Percentiles rank a stretch among this genome's conserved stretches.
Evolutionary conservation across 2,113 vertebrate genomes (phyloP).

Genomic region (Hemicordylus capensis): DNA sequence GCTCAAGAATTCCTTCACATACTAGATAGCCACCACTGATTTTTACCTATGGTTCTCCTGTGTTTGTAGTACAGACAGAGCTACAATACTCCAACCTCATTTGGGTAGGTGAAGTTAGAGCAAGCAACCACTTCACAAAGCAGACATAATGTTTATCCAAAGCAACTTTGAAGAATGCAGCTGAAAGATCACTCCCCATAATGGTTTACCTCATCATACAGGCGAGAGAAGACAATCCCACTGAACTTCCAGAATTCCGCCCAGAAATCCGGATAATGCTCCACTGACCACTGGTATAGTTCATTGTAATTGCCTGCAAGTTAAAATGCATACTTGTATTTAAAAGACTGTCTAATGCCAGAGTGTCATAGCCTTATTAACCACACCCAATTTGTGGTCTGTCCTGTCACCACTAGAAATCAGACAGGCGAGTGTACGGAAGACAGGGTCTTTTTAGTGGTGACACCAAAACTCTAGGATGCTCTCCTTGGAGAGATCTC

Average conservation of each 20-base stretch:
- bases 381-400: too few relatives aligned
- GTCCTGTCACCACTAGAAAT: too few relatives aligned
- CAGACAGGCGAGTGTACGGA: neutral
- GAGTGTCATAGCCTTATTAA: too few relatives aligned
- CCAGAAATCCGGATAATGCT: slow-evolving; percentile 92
- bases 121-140: neutral
- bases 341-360: neutral
- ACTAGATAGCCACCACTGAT: too few relatives aligned
- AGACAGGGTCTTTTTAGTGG: too few relatives aligned
- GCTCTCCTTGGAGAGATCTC: too few relatives aligned
- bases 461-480: too few relatives aligned
- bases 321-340: neutral
- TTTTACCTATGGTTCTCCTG: too few relatives aligned
- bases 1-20: too few relatives aligned
- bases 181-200: accelerated
- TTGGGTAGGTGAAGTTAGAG: neutral
- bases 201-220: slow-evolving; percentile 87
- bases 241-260: slow-evolving; percentile 92
- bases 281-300: slow-evolving; percentile 93
- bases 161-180: neutral
- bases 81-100: neutral
- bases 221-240: slow-evolving; percentile 82
- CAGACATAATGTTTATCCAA: neutral
- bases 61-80: neutral
- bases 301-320: slow-evolving; percentile 87